Conservation (phyloP, 2,797 vertebrate species). For the Pteropus rufus region DNA sequence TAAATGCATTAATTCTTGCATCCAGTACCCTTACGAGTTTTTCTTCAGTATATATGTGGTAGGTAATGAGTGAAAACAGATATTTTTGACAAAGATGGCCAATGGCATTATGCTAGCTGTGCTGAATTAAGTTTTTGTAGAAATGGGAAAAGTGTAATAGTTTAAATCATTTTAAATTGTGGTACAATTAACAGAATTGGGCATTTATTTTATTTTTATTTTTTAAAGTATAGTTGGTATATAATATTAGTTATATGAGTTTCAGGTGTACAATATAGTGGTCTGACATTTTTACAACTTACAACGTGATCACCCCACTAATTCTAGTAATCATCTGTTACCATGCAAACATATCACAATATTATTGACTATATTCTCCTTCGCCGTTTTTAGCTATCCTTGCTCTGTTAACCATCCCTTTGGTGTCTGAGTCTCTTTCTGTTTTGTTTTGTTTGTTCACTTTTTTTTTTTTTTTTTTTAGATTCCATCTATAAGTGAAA, state of each 20-base stretch:
- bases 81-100: background rate
- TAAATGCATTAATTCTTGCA: background rate
- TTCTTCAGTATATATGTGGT: slow-evolving; percentile 6
- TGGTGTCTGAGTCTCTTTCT: background rate
- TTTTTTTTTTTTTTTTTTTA: background rate
- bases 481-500: background rate
- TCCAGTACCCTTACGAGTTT: background rate
- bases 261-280: background rate
- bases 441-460: background rate
- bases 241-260: background rate
- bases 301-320: background rate
- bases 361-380: background rate
- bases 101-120: background rate
- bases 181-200: background rate
- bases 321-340: background rate
- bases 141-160: background rate
- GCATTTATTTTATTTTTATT: background rate
- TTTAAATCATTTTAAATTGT: background rate
- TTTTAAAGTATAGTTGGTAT: background rate
- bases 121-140: background rate
- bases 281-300: background rate
- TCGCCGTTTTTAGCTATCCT: background rate
- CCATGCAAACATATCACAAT: background rate
- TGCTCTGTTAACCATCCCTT: no score
- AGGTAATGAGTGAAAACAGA: background rate